phyloP scores from a whole-genome alignment of 2,888 invertebrate species.

The Resseliella maxima region DNA sequence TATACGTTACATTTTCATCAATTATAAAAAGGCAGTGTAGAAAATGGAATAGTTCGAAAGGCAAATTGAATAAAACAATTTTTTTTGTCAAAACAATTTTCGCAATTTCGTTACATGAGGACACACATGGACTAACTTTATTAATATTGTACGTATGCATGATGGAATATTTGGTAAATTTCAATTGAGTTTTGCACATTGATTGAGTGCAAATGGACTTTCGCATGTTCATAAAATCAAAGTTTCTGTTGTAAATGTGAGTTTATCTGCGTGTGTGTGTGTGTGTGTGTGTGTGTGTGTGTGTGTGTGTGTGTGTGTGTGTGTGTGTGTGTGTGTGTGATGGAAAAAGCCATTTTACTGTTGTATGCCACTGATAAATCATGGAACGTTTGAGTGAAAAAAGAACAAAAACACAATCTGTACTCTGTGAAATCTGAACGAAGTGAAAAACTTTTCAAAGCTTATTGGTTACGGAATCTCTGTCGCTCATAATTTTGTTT shows the following conservation, averaged over 20 bases:
- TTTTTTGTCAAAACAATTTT: no score
- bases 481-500: not conserved
- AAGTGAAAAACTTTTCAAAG: not conserved
- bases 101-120: no score
- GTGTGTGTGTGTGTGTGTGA: no score
- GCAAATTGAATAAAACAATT: not conserved
- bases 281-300: no score
- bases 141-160: not conserved
- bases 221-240: not conserved
- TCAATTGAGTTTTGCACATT: not conserved
- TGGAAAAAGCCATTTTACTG: not conserved
- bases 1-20: no score
- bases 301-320: no score
- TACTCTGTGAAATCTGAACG: no score
- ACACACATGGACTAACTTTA: not conserved
- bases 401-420: no score
- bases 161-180: not conserved
- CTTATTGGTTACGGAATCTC: conserved; percentile 1
- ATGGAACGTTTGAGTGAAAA: not conserved
- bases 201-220: not conserved
- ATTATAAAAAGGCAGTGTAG: not conserved
- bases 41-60: not conserved
- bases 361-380: not conserved
- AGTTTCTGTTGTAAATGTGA: not conserved
- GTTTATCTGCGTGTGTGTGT: no score